These are phyloP conservation scores for Coregonus clupeaformis DNA, from an alignment of 2,113 vertebrate genomes.

Conservation along the genomic window DNA sequence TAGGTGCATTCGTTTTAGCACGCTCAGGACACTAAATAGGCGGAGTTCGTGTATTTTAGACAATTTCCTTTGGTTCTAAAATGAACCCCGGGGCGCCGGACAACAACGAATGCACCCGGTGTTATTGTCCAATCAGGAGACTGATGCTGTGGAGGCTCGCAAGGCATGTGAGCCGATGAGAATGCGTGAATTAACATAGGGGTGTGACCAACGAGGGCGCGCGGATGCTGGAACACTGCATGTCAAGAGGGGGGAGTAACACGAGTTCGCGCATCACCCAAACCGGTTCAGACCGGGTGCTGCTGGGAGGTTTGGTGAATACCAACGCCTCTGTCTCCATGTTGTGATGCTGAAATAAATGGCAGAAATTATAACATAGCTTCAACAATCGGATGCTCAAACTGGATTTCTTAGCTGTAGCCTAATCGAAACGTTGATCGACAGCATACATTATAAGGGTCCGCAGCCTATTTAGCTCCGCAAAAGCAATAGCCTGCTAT, in stretches of 20 bases:
- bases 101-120: no score
- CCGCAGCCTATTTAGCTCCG: no score
- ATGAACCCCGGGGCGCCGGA: no score
- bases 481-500: no score
- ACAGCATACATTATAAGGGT: no score
- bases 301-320: constrained; percentile 56
- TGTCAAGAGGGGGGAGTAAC: constrained; percentile 44
- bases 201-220: constrained; percentile 28
- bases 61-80: no score
- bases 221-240: constrained; percentile 49
- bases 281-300: constrained; percentile 82
- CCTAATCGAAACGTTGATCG: background rate
- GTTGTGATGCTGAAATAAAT: constrained; percentile 32
- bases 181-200: background rate
- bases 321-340: constrained; percentile 50
- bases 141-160: constrained; percentile 44
- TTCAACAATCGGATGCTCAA: no score
- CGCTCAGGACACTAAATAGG: no score
- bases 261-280: constrained; percentile 65
- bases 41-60: no score
- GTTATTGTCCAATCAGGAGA: constrained; percentile 35
- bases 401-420: background rate
- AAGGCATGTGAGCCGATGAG: constrained; percentile 55
- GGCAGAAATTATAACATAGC: constrained; percentile 43
- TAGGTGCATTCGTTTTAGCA: background rate